Evolutionary conservation across 2,797 vertebrate species (phyloP), one percentile per base, ranked within the genome.

Genomic region (Danio albolineatus): DNA sequence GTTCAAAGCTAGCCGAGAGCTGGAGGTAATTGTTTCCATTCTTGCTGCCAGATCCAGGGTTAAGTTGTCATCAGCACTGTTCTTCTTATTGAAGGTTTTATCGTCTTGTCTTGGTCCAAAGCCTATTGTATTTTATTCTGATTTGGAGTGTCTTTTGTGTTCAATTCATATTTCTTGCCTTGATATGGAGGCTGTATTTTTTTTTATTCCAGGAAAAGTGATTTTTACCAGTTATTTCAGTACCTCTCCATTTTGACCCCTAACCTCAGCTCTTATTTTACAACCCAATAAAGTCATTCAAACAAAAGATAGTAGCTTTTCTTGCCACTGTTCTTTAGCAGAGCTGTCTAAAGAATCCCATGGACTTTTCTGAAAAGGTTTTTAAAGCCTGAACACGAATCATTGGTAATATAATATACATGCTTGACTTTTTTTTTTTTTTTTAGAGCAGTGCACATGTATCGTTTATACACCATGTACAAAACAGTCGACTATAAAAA

Each of bases 1-100:
- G 85, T 85, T 89, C 88, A 92, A 92, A 92, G 87, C 85, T 83
- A 72, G 85, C 81, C 85, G 87, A 86, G 84, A 57, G 85, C 89
- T 90, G 87, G 84, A 91, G 85, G 89, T 91, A 93, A 94, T 92
- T 88, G 85, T 91, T 93, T 93, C 91, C 91, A 92, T 92, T 88
- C 88, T 83, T 17, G 77, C 82, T 89, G 89, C 89, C 91, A 92
- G 88, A 91, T 88, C 86, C 87, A 84, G 86, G 82, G 89, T 83
- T 41, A 86, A 90, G 86, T 86, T 92, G 88, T 92, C 89, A 92
- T 89, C 89, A 85, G 84, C 53, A 60, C 86, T 85, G 85, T 86
- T 82, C 86, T 81, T 88, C 64, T 83, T 87, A 87, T 88, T 85
- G 88, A 90, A 89, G 88, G 82, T 82, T 85, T 84, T 89, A 86